Conservation (phyloP, 2,888 invertebrate genomes). For the Epistrophe eligans region DNA sequence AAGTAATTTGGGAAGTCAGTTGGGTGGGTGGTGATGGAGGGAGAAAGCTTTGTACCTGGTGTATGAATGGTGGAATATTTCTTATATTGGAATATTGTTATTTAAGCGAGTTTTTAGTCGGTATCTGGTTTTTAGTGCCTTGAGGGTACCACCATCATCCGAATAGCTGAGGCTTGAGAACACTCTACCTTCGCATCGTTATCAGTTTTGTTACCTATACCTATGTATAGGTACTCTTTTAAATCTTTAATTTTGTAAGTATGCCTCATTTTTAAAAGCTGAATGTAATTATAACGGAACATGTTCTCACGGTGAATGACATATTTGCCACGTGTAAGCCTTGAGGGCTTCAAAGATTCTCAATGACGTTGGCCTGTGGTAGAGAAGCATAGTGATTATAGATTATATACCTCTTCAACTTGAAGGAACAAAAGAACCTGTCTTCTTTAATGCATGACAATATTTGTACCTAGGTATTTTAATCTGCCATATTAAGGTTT, state of each 20-base stretch:
- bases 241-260: not conserved
- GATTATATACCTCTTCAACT: not conserved
- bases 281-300: not conserved
- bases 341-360: not conserved
- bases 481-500: no score
- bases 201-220: not conserved
- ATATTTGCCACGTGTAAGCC: slow-evolving; percentile 8
- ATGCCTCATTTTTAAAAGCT: not conserved
- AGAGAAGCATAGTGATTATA: not conserved
- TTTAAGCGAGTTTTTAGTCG: slow-evolving; percentile 12
- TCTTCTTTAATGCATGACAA: no score
- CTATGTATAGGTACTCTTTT: not conserved
- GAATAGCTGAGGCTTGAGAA: not conserved
- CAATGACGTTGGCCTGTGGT: not conserved
- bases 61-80: slow-evolving; percentile 11
- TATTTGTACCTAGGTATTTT: no score
- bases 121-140: slow-evolving; percentile 8
- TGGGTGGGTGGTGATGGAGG: not conserved
- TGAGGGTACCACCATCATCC: not conserved
- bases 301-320: not conserved
- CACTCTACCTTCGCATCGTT: not conserved
- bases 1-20: slow-evolving; percentile 38
- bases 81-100: slow-evolving; percentile 16
- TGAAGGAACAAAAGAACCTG: no score
- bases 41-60: not conserved